These are phyloP conservation scores for Bombus breviceps DNA, from an alignment of 1,140 invertebrate genomes.

Conservation along the genomic window DNA sequence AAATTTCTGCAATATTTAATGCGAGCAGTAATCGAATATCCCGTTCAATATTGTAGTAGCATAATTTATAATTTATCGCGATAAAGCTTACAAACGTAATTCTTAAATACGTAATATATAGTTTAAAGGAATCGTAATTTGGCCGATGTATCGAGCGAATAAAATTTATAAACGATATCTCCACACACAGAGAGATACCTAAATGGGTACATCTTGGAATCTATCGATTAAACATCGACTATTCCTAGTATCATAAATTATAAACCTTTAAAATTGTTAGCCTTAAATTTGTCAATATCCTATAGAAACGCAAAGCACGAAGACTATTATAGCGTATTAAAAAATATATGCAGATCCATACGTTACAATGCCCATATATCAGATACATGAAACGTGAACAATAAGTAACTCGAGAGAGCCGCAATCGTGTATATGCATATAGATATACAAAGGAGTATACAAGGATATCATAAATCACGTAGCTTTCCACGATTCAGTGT, in stretches of 20 bases:
- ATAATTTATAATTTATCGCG: neutral
- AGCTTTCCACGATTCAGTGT: neutral
- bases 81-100: neutral
- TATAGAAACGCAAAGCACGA: neutral
- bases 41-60: conserved; percentile 4
- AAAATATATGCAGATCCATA: neutral
- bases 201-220: no score
- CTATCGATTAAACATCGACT: no score
- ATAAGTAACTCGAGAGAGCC: neutral
- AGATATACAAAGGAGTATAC: neutral
- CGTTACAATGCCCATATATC: neutral
- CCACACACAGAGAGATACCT: no score
- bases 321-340: neutral
- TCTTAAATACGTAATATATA: neutral
- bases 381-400: no score
- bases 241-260: no score
- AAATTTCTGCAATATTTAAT: neutral
- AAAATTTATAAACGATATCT: no score
- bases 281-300: no score
- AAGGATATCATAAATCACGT: neutral
- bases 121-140: no score
- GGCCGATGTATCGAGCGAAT: no score
- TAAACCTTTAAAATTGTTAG: no score
- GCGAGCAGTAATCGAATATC: neutral
- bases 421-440: no score